phyloP scores from a whole-genome alignment of 1,140 invertebrate species.

The Drosophila parvula region DNA sequence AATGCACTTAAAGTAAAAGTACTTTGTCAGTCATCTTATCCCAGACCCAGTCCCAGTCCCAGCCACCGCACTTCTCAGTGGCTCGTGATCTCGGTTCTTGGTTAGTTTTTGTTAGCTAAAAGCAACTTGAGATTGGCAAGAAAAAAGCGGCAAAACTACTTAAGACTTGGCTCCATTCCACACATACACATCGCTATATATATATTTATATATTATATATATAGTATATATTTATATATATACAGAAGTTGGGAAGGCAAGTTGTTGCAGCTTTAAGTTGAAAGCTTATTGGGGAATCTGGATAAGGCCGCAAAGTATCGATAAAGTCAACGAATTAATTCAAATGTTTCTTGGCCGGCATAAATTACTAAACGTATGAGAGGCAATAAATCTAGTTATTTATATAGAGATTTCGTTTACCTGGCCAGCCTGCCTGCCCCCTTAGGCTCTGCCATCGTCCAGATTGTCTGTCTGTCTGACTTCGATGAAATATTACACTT shows the following conservation, averaged over 20 bases:
- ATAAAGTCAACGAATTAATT: constrained; percentile 73
- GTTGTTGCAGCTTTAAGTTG: constrained; percentile 18
- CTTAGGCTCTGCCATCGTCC: constrained; percentile 2
- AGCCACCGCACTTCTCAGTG: constrained; percentile 6
- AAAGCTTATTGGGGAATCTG: constrained; percentile 53
- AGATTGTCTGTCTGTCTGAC: constrained; percentile 31
- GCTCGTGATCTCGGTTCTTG: constrained; percentile 44
- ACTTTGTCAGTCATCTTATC: constrained; percentile 60
- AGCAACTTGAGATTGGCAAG: constrained; percentile 45
- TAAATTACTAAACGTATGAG: constrained; percentile 61
- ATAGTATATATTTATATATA: too few relatives aligned
- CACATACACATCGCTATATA: not conserved
- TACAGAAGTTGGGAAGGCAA: not conserved
- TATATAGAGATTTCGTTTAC: constrained; percentile 44
- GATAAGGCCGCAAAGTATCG: constrained; percentile 46
- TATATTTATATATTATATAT: not conserved
- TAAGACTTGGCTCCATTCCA: constrained; percentile 31
- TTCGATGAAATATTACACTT: constrained; percentile 80
- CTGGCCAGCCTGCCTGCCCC: constrained; percentile 13
- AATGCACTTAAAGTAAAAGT: constrained; percentile 76
- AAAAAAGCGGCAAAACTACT: constrained; percentile 43
- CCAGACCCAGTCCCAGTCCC: constrained; percentile 19
- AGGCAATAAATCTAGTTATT: constrained; percentile 72
- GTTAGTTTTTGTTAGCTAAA: constrained; percentile 57
- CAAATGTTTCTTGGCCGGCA: constrained; percentile 59